Conservation (phyloP, 1,140 invertebrate genomes). For the Anastrepha obliqua region DNA sequence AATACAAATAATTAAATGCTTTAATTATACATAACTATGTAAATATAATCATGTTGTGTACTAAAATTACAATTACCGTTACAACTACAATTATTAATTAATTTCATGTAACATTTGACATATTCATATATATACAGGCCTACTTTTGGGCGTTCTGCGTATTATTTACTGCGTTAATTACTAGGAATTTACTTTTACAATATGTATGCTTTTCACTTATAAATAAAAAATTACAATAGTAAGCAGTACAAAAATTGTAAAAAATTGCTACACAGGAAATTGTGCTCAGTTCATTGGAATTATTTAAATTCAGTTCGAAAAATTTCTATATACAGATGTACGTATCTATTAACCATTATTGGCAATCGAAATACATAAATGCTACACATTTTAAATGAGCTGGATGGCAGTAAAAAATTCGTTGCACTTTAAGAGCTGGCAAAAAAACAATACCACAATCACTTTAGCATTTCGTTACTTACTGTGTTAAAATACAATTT, state of each 20-base stretch:
- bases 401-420: slow-evolving; percentile 45
- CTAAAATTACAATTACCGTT: slow-evolving; percentile 20
- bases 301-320: neutral
- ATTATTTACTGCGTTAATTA: neutral
- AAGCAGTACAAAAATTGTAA: neutral
- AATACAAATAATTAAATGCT: too few species aligned
- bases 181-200: neutral
- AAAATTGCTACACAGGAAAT: slow-evolving; percentile 11
- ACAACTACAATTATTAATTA: slow-evolving; percentile 31
- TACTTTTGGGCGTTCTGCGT: neutral
- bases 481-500: neutral
- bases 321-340: neutral
- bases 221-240: neutral
- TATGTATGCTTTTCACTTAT: too few species aligned
- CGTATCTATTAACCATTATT: slow-evolving; percentile 22
- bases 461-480: too few species aligned
- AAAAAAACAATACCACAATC: neutral
- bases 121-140: neutral
- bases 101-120: slow-evolving; percentile 39
- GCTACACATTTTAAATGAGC: neutral
- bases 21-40: neutral
- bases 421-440: neutral
- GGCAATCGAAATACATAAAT: slow-evolving; percentile 38
- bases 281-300: slow-evolving; percentile 27
- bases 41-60: neutral